Evolutionary conservation across 2,113 vertebrate genomes (phyloP).

Genomic region (Ptilorrhoa leucosticta): DNA sequence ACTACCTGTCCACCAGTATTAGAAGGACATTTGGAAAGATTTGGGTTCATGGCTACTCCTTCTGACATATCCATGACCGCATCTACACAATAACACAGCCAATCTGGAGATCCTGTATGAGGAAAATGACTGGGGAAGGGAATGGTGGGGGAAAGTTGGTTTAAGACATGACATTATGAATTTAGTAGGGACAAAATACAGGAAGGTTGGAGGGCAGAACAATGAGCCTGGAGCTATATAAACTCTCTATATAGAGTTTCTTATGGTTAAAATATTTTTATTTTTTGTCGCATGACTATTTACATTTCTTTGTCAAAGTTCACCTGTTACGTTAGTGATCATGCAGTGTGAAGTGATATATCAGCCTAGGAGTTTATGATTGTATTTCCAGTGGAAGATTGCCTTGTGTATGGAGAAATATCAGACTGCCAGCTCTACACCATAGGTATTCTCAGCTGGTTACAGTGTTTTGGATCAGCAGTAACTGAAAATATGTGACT

Average conservation of each 20-base stretch:
- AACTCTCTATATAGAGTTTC: too few relatives aligned
- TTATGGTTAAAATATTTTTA: background rate
- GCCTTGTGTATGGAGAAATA: background rate
- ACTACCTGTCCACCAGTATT: background rate
- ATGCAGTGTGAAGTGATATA: background rate
- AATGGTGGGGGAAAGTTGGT: rapidly evolving
- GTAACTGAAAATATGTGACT: background rate
- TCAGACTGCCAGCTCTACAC: background rate
- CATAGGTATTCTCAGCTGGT: background rate
- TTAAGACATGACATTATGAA: background rate
- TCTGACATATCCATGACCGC: background rate
- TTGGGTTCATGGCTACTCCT: background rate
- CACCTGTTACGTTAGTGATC: background rate
- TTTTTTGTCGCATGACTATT: background rate
- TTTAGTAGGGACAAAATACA: background rate
- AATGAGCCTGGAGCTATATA: background rate
- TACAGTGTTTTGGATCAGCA: background rate
- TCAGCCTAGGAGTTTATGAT: background rate
- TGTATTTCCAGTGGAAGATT: background rate
- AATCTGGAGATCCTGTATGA: background rate
- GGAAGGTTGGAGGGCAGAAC: background rate
- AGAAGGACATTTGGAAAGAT: background rate
- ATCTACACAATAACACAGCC: background rate
- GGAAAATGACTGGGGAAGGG: rapidly evolving
- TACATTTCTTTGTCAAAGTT: background rate